phyloP scores from a whole-genome alignment of 2,113 vertebrate species.

The Sardina pilchardus region DNA sequence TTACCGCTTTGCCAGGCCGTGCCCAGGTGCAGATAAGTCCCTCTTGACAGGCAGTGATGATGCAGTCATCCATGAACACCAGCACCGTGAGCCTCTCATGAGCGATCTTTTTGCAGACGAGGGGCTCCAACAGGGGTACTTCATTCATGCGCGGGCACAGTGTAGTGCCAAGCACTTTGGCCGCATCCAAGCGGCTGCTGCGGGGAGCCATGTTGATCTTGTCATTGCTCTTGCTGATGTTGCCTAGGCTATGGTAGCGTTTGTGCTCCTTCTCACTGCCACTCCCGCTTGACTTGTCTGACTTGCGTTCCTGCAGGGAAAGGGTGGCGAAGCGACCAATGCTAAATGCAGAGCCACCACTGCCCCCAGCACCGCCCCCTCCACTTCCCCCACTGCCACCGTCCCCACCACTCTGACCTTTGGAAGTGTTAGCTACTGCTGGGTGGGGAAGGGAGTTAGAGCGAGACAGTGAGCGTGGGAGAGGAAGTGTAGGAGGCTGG shows the following conservation, averaged over 20 bases:
- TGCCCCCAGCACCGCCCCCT: not conserved
- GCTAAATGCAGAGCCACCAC: constrained; percentile 82
- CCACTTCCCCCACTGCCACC: constrained; percentile 43
- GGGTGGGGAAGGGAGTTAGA: constrained; percentile 95
- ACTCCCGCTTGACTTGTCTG: constrained; percentile 82
- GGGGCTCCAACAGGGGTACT: constrained; percentile 94
- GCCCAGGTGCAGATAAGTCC: constrained; percentile 99
- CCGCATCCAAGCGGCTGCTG: constrained; percentile 76
- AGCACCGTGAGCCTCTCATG: constrained; percentile 98
- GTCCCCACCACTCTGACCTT: constrained; percentile 49
- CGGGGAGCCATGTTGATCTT: constrained; percentile 79
- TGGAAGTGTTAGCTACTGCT: constrained; percentile 77
- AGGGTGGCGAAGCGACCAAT: constrained; percentile 92
- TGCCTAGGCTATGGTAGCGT: constrained; percentile 98
- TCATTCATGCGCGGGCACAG: constrained; percentile 98
- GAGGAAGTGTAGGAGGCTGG: constrained; percentile 74
- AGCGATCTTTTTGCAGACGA: constrained; percentile 99
- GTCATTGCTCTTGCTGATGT: constrained; percentile 99
- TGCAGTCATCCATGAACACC: constrained; percentile 99
- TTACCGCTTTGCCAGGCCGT: constrained; percentile 99
- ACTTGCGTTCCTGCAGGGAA: constrained; percentile 93
- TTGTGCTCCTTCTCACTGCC: constrained; percentile 91
- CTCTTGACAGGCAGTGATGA: constrained; percentile 99
- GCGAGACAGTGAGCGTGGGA: constrained; percentile 84
- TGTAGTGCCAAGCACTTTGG: constrained; percentile 91